These are phyloP conservation scores for Clarias batrachus DNA, from an alignment of 2,113 vertebrate genomes.

Conservation along the genomic window DNA sequence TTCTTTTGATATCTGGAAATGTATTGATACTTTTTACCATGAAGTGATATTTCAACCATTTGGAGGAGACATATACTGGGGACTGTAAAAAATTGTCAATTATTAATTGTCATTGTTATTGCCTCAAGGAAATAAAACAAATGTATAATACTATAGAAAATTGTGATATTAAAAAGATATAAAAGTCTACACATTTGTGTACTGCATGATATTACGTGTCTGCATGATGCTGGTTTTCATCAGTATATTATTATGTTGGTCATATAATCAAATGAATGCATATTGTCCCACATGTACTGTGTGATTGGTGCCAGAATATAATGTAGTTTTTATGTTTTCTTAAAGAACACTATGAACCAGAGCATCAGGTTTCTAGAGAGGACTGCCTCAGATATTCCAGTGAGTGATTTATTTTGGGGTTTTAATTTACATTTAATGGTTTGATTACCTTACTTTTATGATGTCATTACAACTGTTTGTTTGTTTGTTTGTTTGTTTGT, in stretches of 20 bases:
- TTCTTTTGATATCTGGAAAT: too few relatives aligned
- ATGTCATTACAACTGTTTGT: too few relatives aligned
- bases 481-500: not conserved
- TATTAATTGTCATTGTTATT: too few relatives aligned
- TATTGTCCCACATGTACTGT: not conserved
- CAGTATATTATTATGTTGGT: not conserved
- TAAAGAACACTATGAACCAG: slow-evolving; percentile 78
- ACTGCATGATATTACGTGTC: not conserved
- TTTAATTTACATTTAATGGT: not conserved
- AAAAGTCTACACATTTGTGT: not conserved
- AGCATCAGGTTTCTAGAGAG: slow-evolving; percentile 79
- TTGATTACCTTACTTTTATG: not conserved
- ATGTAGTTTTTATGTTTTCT: slow-evolving; percentile 5
- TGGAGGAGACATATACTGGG: too few relatives aligned
- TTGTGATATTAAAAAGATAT: not conserved
- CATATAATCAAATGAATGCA: not conserved
- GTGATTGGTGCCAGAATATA: not conserved
- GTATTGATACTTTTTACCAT: too few relatives aligned
- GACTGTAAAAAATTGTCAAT: too few relatives aligned
- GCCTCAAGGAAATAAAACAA: too few relatives aligned
- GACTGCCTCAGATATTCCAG: slow-evolving; percentile 75
- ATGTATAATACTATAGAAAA: not conserved
- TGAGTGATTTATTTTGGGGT: slow-evolving; percentile 62
- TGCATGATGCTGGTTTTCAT: not conserved
- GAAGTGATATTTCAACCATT: too few relatives aligned